phyloP scores from a whole-genome alignment of 2,888 invertebrate species.

The Rhagophthalmus giganteus region DNA sequence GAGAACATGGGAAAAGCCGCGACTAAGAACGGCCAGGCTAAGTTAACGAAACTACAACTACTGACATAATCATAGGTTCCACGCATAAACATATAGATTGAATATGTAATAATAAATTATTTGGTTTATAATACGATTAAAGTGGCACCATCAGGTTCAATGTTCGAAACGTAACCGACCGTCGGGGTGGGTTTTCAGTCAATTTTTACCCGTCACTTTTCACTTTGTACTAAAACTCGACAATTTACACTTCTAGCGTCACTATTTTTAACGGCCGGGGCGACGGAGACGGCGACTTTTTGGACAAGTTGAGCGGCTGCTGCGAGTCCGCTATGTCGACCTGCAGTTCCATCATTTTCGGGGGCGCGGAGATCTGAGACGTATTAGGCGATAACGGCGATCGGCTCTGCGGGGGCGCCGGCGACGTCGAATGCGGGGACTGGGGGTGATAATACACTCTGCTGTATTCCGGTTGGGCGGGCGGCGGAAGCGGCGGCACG shows the following conservation, averaged over 20 bases:
- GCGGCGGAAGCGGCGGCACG: slow-evolving; percentile 46
- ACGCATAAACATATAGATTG: slow-evolving; percentile 43
- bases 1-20: slow-evolving; percentile 36
- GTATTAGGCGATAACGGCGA: slow-evolving; percentile 54
- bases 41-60: slow-evolving; percentile 43
- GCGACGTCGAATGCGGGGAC: slow-evolving; percentile 56
- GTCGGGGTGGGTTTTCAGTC: slow-evolving; percentile 29
- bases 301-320: slow-evolving; percentile 87
- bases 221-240: slow-evolving; percentile 49
- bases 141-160: slow-evolving; percentile 51
- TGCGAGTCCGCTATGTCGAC: slow-evolving; percentile 81
- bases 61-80: slow-evolving; percentile 37
- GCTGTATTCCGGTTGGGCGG: slow-evolving; percentile 57
- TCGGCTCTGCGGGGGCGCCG: slow-evolving; percentile 50
- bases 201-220: slow-evolving; percentile 36
- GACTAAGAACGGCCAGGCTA: slow-evolving; percentile 30
- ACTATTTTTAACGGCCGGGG: slow-evolving; percentile 62
- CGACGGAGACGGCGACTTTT: slow-evolving; percentile 78
- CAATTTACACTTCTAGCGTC: slow-evolving; percentile 52
- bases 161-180: slow-evolving; percentile 11
- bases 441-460: slow-evolving; percentile 51
- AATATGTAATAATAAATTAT: slow-evolving; percentile 55
- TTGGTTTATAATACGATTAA: slow-evolving; percentile 57
- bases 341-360: slow-evolving; percentile 73
- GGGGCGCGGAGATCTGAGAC: slow-evolving; percentile 55